Conservation (phyloP, 1,140 invertebrate genomes). For the Polyergus mexicanus region DNA sequence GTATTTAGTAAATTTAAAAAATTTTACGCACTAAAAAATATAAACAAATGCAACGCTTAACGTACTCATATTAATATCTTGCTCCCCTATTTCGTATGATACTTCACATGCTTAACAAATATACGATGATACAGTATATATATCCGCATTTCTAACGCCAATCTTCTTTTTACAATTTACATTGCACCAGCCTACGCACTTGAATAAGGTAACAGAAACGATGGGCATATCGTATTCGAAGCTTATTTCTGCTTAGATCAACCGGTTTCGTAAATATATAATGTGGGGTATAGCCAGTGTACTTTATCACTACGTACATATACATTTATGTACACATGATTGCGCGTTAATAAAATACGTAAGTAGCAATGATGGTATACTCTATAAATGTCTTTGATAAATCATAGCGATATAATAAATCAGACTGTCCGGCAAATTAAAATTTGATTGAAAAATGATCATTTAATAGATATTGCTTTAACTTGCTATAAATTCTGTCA, state of each 20-base stretch:
- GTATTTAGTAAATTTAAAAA: background rate
- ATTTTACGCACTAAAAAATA: no score
- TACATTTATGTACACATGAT: conserved; percentile 1
- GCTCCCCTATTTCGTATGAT: background rate
- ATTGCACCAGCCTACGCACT: conserved; percentile 23
- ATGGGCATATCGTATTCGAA: background rate
- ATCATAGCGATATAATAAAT: background rate
- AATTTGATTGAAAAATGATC: background rate
- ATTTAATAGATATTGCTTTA: background rate
- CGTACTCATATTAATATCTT: background rate
- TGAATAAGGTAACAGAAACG: conserved; percentile 31
- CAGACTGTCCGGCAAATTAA: background rate
- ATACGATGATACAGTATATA: background rate
- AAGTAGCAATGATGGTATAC: background rate
- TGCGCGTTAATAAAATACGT: conserved; percentile 28
- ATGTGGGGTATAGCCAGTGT: background rate
- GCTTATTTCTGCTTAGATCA: conserved; percentile 39
- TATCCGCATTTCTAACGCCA: conserved; percentile 19
- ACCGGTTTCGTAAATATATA: conserved; percentile 2
- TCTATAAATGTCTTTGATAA: background rate
- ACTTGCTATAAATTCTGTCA: background rate
- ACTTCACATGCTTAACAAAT: background rate
- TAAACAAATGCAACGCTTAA: background rate
- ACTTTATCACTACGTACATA: conserved; percentile 25
- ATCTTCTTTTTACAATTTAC: conserved; percentile 12